Evolutionary conservation across 2,888 invertebrate species (phyloP).

Genomic region (Ypsolopha sequella): DNA sequence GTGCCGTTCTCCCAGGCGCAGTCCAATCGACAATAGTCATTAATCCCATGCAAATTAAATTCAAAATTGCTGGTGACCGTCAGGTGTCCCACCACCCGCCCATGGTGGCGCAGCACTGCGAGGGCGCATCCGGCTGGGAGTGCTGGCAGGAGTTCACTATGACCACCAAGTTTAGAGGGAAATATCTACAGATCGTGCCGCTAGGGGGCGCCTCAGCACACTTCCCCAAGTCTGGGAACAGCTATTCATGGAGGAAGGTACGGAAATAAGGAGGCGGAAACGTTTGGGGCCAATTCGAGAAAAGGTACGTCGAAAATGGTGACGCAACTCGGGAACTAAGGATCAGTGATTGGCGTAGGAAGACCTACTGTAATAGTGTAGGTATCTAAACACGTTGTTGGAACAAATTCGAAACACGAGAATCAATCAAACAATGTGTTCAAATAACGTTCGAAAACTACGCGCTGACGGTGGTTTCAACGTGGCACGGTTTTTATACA

Average conservation of each 20-base stretch:
- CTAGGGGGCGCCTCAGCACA: slow-evolving; percentile 79
- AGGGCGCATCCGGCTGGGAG: slow-evolving; percentile 88
- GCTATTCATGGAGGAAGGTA: slow-evolving; percentile 96
- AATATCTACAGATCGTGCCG: slow-evolving; percentile 92
- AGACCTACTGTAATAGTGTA: not conserved
- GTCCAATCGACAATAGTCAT: too few relatives aligned
- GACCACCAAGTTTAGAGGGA: slow-evolving; percentile 99
- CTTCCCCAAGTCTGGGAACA: slow-evolving; percentile 78
- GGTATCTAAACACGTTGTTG: too few relatives aligned
- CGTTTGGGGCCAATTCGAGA: too few relatives aligned
- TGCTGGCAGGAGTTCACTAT: slow-evolving; percentile 99
- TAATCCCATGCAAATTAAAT: not conserved
- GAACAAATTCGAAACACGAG: not conserved
- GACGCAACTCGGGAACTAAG: not conserved
- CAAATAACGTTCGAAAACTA: not conserved
- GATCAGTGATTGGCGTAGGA: not conserved
- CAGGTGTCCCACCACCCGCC: slow-evolving; percentile 98
- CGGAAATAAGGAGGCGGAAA: not conserved
- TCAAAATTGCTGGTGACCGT: slow-evolving; percentile 2
- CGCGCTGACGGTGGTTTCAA: too few relatives aligned
- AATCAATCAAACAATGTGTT: not conserved
- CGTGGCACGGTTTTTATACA: too few relatives aligned
- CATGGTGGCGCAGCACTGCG: slow-evolving; percentile 95
- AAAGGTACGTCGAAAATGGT: not conserved
- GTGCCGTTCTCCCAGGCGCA: too few relatives aligned